Base-by-base conservation (phyloP, 2,113 vertebrate species). In the Hassar affinis region DNA sequence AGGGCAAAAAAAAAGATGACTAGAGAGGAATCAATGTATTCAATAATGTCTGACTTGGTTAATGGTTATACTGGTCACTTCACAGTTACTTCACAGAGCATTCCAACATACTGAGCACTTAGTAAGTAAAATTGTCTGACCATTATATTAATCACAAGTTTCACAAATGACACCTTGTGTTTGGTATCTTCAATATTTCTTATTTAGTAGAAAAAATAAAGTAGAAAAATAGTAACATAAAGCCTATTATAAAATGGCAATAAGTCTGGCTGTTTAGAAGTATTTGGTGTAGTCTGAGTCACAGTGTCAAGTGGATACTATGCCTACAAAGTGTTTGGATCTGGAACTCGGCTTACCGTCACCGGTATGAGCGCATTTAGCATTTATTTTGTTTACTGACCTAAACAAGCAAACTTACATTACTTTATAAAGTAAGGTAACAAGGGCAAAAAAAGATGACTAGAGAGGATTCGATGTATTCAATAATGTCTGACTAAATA, bases 301-400 rank as follows among this genome's bases (percentile, higher is more conserved):
- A 71, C 45, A 47, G 86, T 87, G 86, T 18, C n/a, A n/a, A n/a
- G 52, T 49, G 27, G 0, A n/a, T n/a, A n/a, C n/a, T n/a, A n/a
- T n/a, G n/a, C n/a, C 79, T 69, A 69, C 66, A 85, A 87, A 85
- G 57, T 20, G 2, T 87, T 87, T 80, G 86, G 86, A 71, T 71
- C 80, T 9, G 86, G 84, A 80, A 87, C 86, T n/a, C 75, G 35
- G n/a, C 76, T 87, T 49, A 35, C 79, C 9, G 84, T 87, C n/a
- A 80, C 77, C 25, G 86, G 86, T 87, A 87, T 42, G 85, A 76
- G 52, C 61, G 25, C 10, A 27, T 27, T 42, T 47, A n/a, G n/a
- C n/a, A n/a, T n/a, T n/a, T n/a, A n/a, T n/a, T n/a, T n/a, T n/a
- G n/a, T n/a, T n/a, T n/a, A n/a, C n/a, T n/a, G 1, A 42, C 10